Percentiles rank a stretch among this genome's conserved stretches.
These are phyloP conservation scores for Oncorhynchus nerka DNA, from an alignment of 2,113 vertebrate genomes.

Conservation along the genomic window DNA sequence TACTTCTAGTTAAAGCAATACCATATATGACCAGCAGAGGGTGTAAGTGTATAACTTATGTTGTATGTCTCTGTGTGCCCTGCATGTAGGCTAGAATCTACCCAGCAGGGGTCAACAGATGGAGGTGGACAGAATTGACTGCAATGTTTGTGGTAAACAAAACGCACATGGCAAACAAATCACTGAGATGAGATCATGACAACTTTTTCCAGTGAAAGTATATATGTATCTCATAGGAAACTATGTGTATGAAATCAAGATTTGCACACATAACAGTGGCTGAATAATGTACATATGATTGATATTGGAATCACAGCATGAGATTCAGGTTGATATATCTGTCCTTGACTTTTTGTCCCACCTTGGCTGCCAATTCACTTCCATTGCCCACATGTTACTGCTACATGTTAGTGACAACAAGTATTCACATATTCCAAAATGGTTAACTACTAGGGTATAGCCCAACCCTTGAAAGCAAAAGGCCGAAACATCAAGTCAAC, in stretches of 20 bases:
- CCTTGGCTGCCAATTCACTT: not conserved
- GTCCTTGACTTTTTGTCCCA: constrained; percentile 3
- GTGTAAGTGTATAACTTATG: constrained; percentile 15
- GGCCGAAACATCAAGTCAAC: constrained; percentile 34
- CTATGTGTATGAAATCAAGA: not conserved
- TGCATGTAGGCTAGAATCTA: not conserved
- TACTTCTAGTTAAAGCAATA: constrained; percentile 21
- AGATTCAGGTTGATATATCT: constrained; percentile 41
- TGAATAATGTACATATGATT: not conserved
- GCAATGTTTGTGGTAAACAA: no score
- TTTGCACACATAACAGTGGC: constrained; percentile 1
- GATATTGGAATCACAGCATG: constrained; percentile 22
- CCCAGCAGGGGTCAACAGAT: not conserved
- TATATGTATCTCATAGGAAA: constrained; percentile 8
- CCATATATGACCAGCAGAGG: constrained; percentile 55
- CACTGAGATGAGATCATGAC: not conserved
- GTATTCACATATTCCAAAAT: constrained; percentile 11
- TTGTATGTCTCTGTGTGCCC: not conserved
- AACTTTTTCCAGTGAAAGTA: constrained; percentile 17
- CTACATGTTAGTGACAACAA: constrained; percentile 11
- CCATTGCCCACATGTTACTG: constrained; percentile 2
- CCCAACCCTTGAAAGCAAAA: not conserved
- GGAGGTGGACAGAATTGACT: not conserved
- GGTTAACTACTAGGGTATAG: not conserved
- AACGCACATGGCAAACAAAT: not conserved